These are phyloP conservation scores for Lithophane semibrunnea DNA, from an alignment of 2,888 invertebrate genomes.

Conservation along the genomic window DNA sequence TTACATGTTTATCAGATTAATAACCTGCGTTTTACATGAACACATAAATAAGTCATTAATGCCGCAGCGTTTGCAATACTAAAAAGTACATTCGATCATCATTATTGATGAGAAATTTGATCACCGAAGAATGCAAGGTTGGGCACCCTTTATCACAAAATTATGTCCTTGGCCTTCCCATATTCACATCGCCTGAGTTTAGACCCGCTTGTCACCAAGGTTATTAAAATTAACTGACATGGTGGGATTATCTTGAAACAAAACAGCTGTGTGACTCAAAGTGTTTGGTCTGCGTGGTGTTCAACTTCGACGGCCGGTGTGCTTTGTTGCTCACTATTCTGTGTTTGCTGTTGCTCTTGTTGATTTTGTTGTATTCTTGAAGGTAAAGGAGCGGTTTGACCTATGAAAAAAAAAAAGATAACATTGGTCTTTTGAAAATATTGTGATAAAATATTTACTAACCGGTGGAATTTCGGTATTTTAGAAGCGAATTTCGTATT, in stretches of 20 bases:
- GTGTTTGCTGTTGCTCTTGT: conserved; percentile 80
- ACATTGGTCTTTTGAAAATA: neutral
- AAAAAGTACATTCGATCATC: conserved; percentile 10
- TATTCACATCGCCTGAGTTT: conserved; percentile 46
- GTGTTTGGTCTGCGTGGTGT: conserved; percentile 79
- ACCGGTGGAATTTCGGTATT: too few species aligned
- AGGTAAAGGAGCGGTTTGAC: conserved; percentile 88
- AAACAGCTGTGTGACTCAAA: conserved; percentile 77
- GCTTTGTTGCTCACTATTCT: conserved; percentile 76
- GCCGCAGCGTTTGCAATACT: conserved; percentile 48
- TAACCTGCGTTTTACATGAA: conserved; percentile 44
- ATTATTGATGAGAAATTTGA: conserved; percentile 13
- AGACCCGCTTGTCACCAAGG: conserved; percentile 32
- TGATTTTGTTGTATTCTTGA: conserved; percentile 81
- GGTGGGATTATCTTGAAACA: conserved; percentile 66
- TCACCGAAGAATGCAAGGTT: conserved; percentile 37
- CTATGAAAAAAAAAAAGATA: conserved; percentile 67
- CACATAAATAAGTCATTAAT: conserved; percentile 58
- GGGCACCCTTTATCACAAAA: conserved; percentile 59
- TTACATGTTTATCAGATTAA: conserved; percentile 45
- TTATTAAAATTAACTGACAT: conserved; percentile 47
- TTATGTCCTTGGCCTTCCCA: conserved; percentile 39
- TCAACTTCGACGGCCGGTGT: conserved; percentile 81
- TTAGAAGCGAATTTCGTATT: neutral
- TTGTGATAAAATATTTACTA: conserved; percentile 3